Percentiles rank a stretch among this genome's conserved stretches.
Evolutionary conservation across 2,797 vertebrate species (phyloP).

Genomic region (Pyrocephalus nanus): DNA sequence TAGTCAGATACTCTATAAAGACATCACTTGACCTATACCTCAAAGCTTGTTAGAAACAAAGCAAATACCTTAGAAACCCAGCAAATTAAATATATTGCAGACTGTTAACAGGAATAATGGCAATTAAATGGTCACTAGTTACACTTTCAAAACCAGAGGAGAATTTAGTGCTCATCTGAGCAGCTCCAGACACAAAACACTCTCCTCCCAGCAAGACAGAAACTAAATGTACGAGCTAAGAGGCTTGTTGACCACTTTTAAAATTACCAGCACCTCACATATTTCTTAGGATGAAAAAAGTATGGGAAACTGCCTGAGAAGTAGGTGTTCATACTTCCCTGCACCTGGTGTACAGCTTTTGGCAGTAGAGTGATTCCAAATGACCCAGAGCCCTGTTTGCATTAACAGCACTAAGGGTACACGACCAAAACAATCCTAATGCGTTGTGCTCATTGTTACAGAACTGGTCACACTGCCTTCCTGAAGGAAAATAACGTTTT

Average conservation of each 20-base stretch:
- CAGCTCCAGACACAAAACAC: not conserved
- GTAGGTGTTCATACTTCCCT: not conserved
- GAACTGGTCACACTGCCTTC: not conserved
- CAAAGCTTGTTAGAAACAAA: conserved; percentile 28
- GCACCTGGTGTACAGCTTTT: not conserved
- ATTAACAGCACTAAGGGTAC: not conserved
- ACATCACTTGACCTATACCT: not conserved
- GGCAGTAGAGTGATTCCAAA: not conserved
- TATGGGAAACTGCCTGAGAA: not conserved
- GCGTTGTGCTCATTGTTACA: not conserved
- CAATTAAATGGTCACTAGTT: not conserved
- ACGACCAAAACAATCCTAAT: not conserved
- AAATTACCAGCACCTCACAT: not conserved
- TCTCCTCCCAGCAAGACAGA: not conserved
- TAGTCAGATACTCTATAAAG: not conserved
- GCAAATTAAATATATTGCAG: conserved; percentile 14
- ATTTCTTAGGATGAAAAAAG: not conserved
- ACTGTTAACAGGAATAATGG: not conserved
- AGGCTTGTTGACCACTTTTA: not conserved
- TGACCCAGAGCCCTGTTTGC: not conserved
- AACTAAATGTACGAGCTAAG: not conserved
- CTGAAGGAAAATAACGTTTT: not conserved
- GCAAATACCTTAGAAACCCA: not conserved
- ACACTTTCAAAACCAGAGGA: not conserved
- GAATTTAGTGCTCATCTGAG: not conserved